A percentile compares a stretch with the other conserved stretches of the same genome.
phyloP scores from a whole-genome alignment of 2,888 invertebrate genomes.

The Acleris sparsana region DNA sequence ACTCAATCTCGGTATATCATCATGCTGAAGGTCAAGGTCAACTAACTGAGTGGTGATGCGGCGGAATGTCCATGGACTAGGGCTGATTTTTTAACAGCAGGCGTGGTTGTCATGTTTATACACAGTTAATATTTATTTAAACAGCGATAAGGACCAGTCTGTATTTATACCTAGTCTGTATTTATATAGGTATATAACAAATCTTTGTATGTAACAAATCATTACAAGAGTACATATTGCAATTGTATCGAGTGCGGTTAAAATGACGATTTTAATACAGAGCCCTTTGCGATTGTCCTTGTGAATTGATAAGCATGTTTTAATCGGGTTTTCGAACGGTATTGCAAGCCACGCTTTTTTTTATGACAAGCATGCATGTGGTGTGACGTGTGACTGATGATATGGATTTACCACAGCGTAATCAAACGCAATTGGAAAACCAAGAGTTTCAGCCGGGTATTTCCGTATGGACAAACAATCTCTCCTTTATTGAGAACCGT shows the following conservation, averaged over 20 bases:
- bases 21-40: conserved; percentile 52
- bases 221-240: not conserved
- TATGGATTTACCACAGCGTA: no score
- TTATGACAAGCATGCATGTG: not conserved
- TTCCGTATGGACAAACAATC: no score
- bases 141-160: no score
- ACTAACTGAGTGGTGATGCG: not conserved
- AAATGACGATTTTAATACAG: not conserved
- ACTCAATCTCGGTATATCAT: conserved; percentile 86
- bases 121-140: not conserved
- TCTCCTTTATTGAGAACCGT: no score
- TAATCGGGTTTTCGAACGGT: not conserved
- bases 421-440: no score
- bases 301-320: not conserved
- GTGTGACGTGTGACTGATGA: no score
- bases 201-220: no score
- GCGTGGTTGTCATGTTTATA: not conserved
- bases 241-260: conserved; percentile 3
- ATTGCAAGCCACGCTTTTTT: conserved; percentile 1
- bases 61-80: not conserved
- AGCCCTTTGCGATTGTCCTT: not conserved
- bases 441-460: no score
- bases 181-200: no score
- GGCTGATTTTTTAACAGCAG: not conserved
- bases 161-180: no score